Evolutionary conservation across 2,113 vertebrate genomes (phyloP).

Genomic region (Corythaeola cristata): DNA sequence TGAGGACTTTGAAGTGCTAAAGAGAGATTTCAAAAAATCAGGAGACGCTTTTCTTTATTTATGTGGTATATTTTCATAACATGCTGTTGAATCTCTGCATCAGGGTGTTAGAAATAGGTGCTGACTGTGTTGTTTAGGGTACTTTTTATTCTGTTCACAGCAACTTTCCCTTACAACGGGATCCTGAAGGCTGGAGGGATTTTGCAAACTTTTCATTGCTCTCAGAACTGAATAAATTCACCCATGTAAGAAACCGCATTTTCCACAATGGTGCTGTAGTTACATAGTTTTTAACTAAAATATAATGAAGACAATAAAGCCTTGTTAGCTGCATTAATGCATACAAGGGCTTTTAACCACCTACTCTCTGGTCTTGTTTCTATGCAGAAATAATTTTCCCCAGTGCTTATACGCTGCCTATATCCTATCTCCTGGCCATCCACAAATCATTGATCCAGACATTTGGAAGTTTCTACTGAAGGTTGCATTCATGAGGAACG

Average conservation of each 20-base stretch:
- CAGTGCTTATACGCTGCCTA: neutral
- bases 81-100: neutral
- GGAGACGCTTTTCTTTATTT: neutral
- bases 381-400: neutral
- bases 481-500: neutral
- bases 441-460: neutral
- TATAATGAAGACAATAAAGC: conserved; percentile 84
- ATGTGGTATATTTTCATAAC: neutral
- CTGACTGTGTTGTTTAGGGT: neutral
- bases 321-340: conserved; percentile 85
- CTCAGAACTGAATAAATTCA: conserved; percentile 77
- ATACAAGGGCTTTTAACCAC: conserved; percentile 64
- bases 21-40: neutral
- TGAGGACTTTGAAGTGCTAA: neutral
- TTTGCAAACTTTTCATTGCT: conserved; percentile 81
- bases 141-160: neutral
- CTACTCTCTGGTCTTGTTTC: neutral
- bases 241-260: conserved; percentile 84
- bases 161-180: conserved; percentile 53
- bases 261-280: conserved; percentile 79
- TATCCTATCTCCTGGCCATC: neutral
- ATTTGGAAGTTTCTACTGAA: neutral
- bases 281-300: conserved; percentile 83
- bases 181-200: conserved; percentile 79
- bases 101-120: neutral